Base-by-base conservation (phyloP, 2,888 invertebrate species). In the Drosophila mulleri region DNA sequence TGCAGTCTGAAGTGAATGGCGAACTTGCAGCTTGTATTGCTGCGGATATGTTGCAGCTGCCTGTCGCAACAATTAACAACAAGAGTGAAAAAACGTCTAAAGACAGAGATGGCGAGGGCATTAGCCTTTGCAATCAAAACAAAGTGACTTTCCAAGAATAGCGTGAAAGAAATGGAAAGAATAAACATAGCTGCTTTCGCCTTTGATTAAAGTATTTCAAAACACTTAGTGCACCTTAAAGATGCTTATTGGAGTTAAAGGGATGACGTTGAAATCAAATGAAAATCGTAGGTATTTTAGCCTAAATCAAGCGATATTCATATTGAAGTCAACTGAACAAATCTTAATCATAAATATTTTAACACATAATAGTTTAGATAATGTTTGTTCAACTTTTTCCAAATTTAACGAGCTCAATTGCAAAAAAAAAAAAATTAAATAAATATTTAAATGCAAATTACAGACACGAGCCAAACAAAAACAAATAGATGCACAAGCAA, bases 41-140 rank as follows among this genome's bases (percentile, higher is more conserved):
- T 77, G 71, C 78, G 70, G 77, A 73, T 67, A 64, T 67, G 67
- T 69, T 76, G 78, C 73, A 75, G 60, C 65, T 67, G 58, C 78
- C 53, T 74, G 32, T 70, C 42, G 35, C 57, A 62, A 45, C 56
- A 62, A 62, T 47, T 47, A 57, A 44, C n/a, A 50, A 29, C 42
- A 62, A 42, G 44, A 57, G 35, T 14, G 20, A 47, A 37, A 50
- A 50, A 35, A 6, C 26, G 41, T 26, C 23, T 56, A 12, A 8
- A 39, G 42, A 50, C 48, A 32, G 26, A 12, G 20, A 50, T 69
- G 16, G n/a, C 39, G 5, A 45, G 57, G 57, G 26, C 44, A 61
- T 39, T 69, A 29, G 67, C 47, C 68, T 47, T 20, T 45, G n/a
- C 48, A 56, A 37, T 48, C 59, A 60, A 42, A 32, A 23, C 64